A percentile compares a stretch with the other conserved stretches of the same genome.
phyloP scores from a whole-genome alignment of 2,888 invertebrate species.

The Caenorhabditis parvicauda region DNA sequence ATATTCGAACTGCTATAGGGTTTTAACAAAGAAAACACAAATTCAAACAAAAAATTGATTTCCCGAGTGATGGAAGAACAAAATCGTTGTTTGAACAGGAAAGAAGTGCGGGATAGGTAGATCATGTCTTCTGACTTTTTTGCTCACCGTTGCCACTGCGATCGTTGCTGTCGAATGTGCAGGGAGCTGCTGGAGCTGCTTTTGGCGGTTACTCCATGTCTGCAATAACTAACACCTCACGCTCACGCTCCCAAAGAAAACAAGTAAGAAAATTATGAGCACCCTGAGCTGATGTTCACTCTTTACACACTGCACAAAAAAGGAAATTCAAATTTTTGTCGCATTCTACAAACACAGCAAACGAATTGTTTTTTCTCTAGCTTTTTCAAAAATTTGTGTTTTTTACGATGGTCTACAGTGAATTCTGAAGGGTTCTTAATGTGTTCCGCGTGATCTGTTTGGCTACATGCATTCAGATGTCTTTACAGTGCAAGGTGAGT shows the following conservation, averaged over 20 bases:
- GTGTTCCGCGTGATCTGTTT: no score
- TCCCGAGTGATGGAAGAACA: conserved; percentile 6
- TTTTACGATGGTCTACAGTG: no score
- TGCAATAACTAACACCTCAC: no score
- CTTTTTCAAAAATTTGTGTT: no score
- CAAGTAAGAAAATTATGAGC: background rate
- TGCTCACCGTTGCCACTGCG: conserved; percentile 56
- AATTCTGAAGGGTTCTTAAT: no score
- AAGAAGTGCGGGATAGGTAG: conserved; percentile 5
- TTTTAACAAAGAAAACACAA: background rate
- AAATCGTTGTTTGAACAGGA: conserved; percentile 7
- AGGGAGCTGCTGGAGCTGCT: no score
- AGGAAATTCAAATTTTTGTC: background rate
- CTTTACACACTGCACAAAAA: background rate
- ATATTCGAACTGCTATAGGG: background rate
- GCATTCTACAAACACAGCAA: conserved; percentile 5
- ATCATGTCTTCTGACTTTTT: background rate
- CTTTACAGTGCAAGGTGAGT: no score
- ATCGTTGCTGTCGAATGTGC: conserved; percentile 41
- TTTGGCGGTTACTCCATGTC: conserved; percentile 14
- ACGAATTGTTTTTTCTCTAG: no score
- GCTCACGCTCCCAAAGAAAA: no score
- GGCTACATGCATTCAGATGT: no score
- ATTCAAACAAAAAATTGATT: conserved; percentile 2
- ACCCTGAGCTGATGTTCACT: background rate